Conservation (phyloP, 92 coral and sea anemone species). For the Palythoa grandiflora region DNA sequence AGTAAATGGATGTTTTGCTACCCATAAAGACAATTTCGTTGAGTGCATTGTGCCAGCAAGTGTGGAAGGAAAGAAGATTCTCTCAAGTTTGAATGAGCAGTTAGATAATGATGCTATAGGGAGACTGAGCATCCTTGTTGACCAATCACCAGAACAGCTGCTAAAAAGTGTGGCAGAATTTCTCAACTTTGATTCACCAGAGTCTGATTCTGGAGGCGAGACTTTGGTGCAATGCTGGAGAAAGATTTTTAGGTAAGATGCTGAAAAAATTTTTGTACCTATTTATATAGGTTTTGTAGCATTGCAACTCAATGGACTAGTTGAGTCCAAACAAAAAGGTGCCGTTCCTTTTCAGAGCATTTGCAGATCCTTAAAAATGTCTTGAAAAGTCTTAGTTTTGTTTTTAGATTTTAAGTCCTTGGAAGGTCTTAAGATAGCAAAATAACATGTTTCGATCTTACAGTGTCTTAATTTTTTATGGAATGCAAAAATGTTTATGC, state of each 20-base stretch:
- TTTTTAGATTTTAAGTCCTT: too few relatives aligned
- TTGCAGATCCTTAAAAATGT: too few relatives aligned
- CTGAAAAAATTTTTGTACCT: not conserved
- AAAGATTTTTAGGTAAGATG: conserved; percentile 62
- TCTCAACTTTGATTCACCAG: conserved; percentile 54
- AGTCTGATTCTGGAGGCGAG: conserved; percentile 32
- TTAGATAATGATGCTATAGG: conserved; percentile 33
- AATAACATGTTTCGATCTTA: too few relatives aligned
- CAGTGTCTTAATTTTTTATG: too few relatives aligned
- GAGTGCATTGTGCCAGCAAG: conserved; percentile 31
- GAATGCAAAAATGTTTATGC: too few relatives aligned
- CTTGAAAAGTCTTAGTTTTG: too few relatives aligned
- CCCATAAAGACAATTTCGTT: conserved; percentile 33
- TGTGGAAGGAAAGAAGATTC: conserved; percentile 27
- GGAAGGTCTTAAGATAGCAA: too few relatives aligned
- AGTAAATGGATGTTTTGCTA: conserved; percentile 20
- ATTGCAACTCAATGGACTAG: too few relatives aligned
- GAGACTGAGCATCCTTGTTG: conserved; percentile 49
- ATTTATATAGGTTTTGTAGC: not conserved
- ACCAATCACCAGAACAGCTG: conserved; percentile 54
- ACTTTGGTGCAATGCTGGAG: conserved; percentile 50
- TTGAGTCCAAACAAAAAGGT: too few relatives aligned
- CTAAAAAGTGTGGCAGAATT: conserved; percentile 55
- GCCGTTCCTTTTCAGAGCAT: too few relatives aligned
- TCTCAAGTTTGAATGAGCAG: conserved; percentile 16